A percentile compares a stretch with the other conserved stretches of the same genome.
These are phyloP conservation scores for Lasioglossum villosulum DNA, from an alignment of 2,888 invertebrate species.

Conservation along the genomic window DNA sequence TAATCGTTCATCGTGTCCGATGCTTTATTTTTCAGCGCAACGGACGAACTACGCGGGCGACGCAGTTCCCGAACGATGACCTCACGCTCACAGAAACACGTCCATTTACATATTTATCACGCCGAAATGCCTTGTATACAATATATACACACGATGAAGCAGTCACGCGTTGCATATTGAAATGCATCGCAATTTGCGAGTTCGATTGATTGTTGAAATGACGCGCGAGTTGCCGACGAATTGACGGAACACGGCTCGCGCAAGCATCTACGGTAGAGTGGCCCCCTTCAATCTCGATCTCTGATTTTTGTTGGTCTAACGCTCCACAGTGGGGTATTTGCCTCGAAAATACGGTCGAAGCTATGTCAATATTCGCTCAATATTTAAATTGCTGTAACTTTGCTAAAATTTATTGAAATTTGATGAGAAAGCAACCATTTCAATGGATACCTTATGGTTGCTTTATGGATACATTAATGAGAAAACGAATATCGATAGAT, in stretches of 20 bases:
- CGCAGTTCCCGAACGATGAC: constrained; percentile 16
- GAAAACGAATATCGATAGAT: too few relatives aligned
- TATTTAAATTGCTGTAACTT: too few relatives aligned
- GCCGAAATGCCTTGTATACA: constrained; percentile 34
- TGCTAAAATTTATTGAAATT: too few relatives aligned
- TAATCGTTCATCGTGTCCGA: constrained; percentile 17
- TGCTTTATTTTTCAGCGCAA: neutral
- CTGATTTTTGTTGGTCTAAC: neutral
- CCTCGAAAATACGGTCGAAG: too few relatives aligned
- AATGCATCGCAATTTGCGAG: constrained; percentile 40
- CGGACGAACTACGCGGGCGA: neutral
- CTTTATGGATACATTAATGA: too few relatives aligned
- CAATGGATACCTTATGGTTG: too few relatives aligned
- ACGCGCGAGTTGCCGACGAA: neutral
- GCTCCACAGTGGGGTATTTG: neutral
- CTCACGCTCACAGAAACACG: constrained; percentile 4
- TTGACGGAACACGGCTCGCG: neutral
- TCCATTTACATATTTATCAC: constrained; percentile 5
- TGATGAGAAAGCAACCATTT: too few relatives aligned
- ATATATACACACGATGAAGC: constrained; percentile 38
- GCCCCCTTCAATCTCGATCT: neutral
- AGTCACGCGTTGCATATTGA: constrained; percentile 16
- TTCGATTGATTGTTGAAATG: neutral
- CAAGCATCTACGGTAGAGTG: neutral
- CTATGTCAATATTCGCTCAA: too few relatives aligned